Evolutionary conservation across 2,888 invertebrate species (phyloP), one percentile per base, ranked within the genome.

Genomic region (Philereme vetulata): DNA sequence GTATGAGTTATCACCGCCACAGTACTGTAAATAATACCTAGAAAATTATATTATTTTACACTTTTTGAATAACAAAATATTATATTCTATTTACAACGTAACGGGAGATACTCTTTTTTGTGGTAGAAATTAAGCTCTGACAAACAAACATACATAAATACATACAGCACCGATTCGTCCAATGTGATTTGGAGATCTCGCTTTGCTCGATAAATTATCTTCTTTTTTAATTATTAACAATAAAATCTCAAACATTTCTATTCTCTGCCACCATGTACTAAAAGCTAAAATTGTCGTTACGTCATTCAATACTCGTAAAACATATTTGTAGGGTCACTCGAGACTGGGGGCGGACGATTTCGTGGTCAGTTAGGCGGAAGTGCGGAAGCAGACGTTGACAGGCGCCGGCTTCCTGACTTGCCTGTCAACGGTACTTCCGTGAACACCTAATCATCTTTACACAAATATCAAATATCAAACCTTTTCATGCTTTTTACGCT

Each of bases 351-450:
- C 67, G 68, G 70, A 71, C 62, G 71, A 72, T 72, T 82, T 81
- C 77, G 79, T 76, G 83, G 85, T 82, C 82, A 81, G 82, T 81
- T 78, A 78, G 75, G 74, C 79, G 83, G 81, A 81, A 83, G 75
- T 78, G 67, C 78, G 85, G 85, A 85, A 84, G 78, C 85, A 85
- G 81, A 85, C 82, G 86, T 84, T 82, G 87, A 85, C 85, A 82
- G 76, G 66, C 66, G 65, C 69, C 65, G 51, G 51, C 65, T 67
- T 72, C 68, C 68, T 66, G 66, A 61, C 66, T 48, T 70, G 68
- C 69, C 71, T 77, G 80, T 80, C 82, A 76, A 68, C 75, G 69
- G 68, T 71, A 71, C 70, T 68, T 67, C 56, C 65, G 60, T 62
- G 62, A 77, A 80, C 77, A 72, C 65, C 74, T 74, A 72, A 82